A percentile compares a stretch with the other conserved stretches of the same genome.
Conservation (phyloP, 2,113 vertebrate species). For the Menura novaehollandiae region DNA sequence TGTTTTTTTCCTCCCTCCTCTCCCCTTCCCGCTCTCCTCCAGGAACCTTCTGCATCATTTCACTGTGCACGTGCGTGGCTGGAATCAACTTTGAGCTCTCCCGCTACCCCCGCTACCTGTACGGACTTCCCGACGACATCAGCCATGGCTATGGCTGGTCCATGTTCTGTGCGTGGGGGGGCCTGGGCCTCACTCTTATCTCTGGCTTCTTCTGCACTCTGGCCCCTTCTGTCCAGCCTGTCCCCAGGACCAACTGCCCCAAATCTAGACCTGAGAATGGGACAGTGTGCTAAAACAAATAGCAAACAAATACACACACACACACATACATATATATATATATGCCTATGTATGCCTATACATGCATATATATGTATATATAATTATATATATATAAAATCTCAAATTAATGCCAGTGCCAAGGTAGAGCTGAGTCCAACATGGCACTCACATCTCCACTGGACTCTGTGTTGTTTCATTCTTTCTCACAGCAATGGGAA, state of each 20-base stretch:
- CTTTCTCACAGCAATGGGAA: slow-evolving; percentile 62
- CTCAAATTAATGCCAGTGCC: slow-evolving; percentile 72
- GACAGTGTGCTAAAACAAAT: slow-evolving; percentile 88
- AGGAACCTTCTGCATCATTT: slow-evolving; percentile 99
- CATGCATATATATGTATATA: slow-evolving; percentile 65
- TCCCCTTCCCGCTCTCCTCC: slow-evolving; percentile 32
- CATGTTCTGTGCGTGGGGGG: slow-evolving; percentile 98
- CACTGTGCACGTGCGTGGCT: slow-evolving; percentile 95
- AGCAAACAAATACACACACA: background rate
- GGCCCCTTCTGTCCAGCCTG: slow-evolving; percentile 94
- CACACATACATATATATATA: slow-evolving; percentile 23
- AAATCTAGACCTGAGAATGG: slow-evolving; percentile 96
- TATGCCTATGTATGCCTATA: slow-evolving; percentile 67
- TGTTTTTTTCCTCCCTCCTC: slow-evolving; percentile 1
- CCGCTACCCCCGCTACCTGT: slow-evolving; percentile 92
- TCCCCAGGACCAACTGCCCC: slow-evolving; percentile 93
- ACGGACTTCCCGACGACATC: slow-evolving; percentile 92
- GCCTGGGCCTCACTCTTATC: slow-evolving; percentile 93
- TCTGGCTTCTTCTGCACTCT: slow-evolving; percentile 98
- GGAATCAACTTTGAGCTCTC: slow-evolving; percentile 98
- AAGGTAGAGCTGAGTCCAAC: slow-evolving; percentile 67
- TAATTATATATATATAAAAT: slow-evolving; percentile 65
- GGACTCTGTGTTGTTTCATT: slow-evolving; percentile 64
- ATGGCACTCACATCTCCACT: slow-evolving; percentile 62
- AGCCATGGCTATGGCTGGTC: slow-evolving; percentile 98